Evolutionary conservation across 1,140 invertebrate species (phyloP), one percentile per base, ranked within the genome.

Genomic region (Pectinophora gossypiella): DNA sequence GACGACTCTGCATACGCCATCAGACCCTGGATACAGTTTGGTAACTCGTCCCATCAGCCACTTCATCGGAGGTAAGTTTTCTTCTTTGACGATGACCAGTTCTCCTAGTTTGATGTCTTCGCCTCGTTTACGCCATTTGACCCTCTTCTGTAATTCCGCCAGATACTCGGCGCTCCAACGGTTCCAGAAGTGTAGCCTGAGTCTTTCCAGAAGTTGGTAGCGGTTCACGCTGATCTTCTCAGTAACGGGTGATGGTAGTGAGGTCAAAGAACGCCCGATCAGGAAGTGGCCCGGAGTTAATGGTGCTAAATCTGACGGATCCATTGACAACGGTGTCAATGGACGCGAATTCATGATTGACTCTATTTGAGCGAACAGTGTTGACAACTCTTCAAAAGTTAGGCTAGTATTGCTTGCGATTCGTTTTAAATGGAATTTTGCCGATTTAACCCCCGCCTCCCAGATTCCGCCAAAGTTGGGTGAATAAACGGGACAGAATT

Each of bases 231-330:
- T n/a, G n/a, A n/a, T n/a, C n/a, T n/a, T n/a, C n/a, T n/a, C n/a
- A n/a, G n/a, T n/a, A n/a, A n/a, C n/a, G 19, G 42, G 42, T 9
- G 42, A 1, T 13, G 42, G 42, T 1, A 50, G 18, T n/a, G 48
- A 18, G 12, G 1, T 50, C 1, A 40, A n/a, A 3, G 48, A 20
- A 5, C 51, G 19, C 4, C 53, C 59, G 9, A 68, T 66, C 0
- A 73, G 44, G 23, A 65, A 72, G 47, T 72, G 60, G 7, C 50
- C 56, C 6, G 72, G 71, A 3, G 75, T 69, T 3, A 82, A 48
- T 9, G 57, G 16, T 1, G 32, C 3, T 0, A 62, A 23, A 19
- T 77, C 68, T 20, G 57, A 35, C 15, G 66, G 64, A 44, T 67
- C 56, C 2, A 21, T 43, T 1, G 36, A 45, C 15, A 42, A 1